These are phyloP conservation scores for Eledone cirrhosa DNA, from an alignment of 2,888 invertebrate species.

Conservation along the genomic window DNA sequence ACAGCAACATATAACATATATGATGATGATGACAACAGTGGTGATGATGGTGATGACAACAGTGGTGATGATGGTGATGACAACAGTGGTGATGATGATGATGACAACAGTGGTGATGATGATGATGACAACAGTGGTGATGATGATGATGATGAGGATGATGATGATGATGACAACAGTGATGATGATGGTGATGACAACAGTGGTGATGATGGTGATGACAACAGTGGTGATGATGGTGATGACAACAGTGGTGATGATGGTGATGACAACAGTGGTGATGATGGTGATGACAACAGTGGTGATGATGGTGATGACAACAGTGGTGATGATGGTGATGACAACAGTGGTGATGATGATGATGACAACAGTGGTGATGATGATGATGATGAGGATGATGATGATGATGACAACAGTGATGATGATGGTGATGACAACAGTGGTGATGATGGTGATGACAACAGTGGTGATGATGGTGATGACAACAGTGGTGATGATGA, in stretches of 20 bases:
- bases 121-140: slow-evolving; percentile 21
- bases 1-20: not conserved
- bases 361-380: slow-evolving; percentile 11
- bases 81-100: slow-evolving; percentile 29
- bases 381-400: too few species aligned
- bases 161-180: slow-evolving; percentile 30
- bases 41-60: slow-evolving; percentile 29
- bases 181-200: slow-evolving; percentile 26
- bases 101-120: slow-evolving; percentile 21
- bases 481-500: slow-evolving; percentile 1
- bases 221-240: not conserved
- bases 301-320: not conserved
- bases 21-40: slow-evolving; percentile 28
- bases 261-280: slow-evolving; percentile 10
- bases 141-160: too few species aligned
- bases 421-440: slow-evolving; percentile 22
- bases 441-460: slow-evolving; percentile 5
- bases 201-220: slow-evolving; percentile 26
- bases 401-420: slow-evolving; percentile 15
- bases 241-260: not conserved
- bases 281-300: slow-evolving; percentile 26
- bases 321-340: slow-evolving; percentile 9
- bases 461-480: not conserved
- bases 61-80: slow-evolving; percentile 31
- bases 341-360: slow-evolving; percentile 18